Evolutionary conservation across 1,140 invertebrate species (phyloP).

Genomic region (Hirudo medicinalis): DNA sequence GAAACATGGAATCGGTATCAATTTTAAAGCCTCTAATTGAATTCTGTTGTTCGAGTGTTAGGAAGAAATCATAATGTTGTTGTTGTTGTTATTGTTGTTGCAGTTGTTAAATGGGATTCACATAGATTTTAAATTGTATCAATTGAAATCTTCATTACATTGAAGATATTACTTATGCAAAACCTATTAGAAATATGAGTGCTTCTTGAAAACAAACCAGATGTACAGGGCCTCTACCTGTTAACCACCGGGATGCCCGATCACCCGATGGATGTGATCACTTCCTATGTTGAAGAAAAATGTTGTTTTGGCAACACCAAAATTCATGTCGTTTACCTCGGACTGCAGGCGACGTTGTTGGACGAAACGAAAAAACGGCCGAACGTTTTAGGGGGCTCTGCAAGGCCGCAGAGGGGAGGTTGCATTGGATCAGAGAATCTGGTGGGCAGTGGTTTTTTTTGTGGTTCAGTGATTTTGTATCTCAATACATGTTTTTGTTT

Average conservation of each 20-base stretch:
- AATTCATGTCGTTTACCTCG: constrained; percentile 39
- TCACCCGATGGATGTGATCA: constrained; percentile 34
- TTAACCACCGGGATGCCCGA: constrained; percentile 42
- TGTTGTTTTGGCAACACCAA: constrained; percentile 30
- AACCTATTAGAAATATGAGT: background rate
- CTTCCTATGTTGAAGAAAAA: constrained; percentile 36
- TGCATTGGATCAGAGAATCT: constrained; percentile 43
- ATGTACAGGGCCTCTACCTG: constrained; percentile 34
- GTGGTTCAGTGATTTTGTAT: background rate
- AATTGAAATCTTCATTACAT: no score
- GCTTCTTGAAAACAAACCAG: background rate
- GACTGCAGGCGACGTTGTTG: constrained; percentile 35
- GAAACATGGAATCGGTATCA: constrained; percentile 34
- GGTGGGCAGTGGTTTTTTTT: constrained; percentile 27
- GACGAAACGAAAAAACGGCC: background rate
- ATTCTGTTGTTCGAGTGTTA: no score
- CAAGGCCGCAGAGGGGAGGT: constrained; percentile 25
- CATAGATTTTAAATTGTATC: background rate
- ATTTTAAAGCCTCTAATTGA: no score
- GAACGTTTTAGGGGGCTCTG: background rate
- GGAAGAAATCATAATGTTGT: no score
- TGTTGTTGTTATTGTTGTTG: no score
- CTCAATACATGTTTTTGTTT: background rate
- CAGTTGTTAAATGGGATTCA: background rate
- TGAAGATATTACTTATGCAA: background rate